These are phyloP conservation scores for Drosophila subquinaria DNA, from an alignment of 2,888 invertebrate species.

Conservation along the genomic window DNA sequence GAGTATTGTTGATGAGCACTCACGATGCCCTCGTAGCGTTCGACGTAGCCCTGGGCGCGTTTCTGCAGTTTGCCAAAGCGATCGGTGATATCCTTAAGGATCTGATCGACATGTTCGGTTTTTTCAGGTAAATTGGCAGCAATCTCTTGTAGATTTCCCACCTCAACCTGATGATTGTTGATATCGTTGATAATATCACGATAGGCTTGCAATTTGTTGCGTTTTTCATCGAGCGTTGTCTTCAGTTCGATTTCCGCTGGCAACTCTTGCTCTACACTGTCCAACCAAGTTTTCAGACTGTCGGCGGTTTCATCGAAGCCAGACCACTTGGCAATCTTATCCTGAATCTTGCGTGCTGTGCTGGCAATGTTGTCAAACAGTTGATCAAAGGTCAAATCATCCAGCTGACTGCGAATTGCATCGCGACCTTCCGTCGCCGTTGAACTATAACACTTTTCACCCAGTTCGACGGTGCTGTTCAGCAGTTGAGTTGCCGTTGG, in stretches of 20 bases:
- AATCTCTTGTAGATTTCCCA: conserved; percentile 92
- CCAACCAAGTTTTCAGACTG: conserved; percentile 92
- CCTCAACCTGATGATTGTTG: conserved; percentile 93
- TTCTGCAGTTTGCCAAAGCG: conserved; percentile 91
- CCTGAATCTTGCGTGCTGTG: conserved; percentile 92
- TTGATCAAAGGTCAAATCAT: conserved; percentile 93
- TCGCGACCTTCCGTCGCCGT: conserved; percentile 96
- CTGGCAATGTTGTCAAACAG: conserved; percentile 92
- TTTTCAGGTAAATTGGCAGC: conserved; percentile 92
- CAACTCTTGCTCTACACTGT: conserved; percentile 90
- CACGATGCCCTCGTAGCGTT: conserved; percentile 94
- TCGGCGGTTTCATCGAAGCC: conserved; percentile 95
- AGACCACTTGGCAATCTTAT: conserved; percentile 94
- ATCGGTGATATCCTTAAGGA: conserved; percentile 89
- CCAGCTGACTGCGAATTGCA: conserved; percentile 92
- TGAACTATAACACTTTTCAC: conserved; percentile 94
- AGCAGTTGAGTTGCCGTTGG: conserved; percentile 91
- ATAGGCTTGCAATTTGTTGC: conserved; percentile 94
- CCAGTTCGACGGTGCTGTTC: conserved; percentile 94
- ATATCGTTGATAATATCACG: conserved; percentile 93
- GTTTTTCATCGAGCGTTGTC: conserved; percentile 95
- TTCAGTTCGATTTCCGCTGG: conserved; percentile 92
- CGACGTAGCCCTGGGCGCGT: conserved; percentile 91
- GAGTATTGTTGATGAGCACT: conserved; percentile 95
- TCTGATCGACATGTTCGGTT: conserved; percentile 90